Percentiles rank a stretch among this genome's conserved stretches.
phyloP scores from a whole-genome alignment of 2,113 vertebrate species.

The Serilophus lunatus region DNA sequence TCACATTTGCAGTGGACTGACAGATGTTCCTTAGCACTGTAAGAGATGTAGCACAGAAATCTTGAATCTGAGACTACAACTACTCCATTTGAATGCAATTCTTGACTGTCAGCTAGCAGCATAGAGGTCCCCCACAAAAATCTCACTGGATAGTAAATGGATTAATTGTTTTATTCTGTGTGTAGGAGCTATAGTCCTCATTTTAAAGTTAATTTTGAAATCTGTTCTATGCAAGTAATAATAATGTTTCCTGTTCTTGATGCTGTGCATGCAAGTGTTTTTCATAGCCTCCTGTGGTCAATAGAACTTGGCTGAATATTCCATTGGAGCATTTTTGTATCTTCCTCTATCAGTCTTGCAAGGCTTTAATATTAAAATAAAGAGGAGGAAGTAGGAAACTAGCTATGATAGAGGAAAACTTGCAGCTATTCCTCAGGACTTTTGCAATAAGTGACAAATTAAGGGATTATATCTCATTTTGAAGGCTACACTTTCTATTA shows the following conservation, averaged over 20 bases:
- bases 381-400: background rate
- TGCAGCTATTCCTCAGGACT: background rate
- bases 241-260: background rate
- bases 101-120: background rate
- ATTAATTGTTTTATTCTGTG: background rate
- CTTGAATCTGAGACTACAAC: background rate
- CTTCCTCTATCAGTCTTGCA: background rate
- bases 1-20: background rate
- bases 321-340: background rate
- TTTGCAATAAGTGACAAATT: background rate
- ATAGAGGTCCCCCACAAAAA: background rate
- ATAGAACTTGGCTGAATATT: background rate
- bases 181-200: background rate
- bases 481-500: background rate
- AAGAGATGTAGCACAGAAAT: rapidly evolving
- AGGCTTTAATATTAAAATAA: background rate
- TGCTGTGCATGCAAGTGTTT: background rate
- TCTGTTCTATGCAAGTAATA: background rate
- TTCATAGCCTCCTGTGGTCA: background rate
- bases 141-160: background rate
- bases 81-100: background rate
- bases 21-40: background rate
- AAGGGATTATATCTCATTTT: background rate
- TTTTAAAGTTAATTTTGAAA: background rate
- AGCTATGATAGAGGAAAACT: background rate